These are phyloP conservation scores for Dascyllus trimaculatus DNA, from an alignment of 2,113 vertebrate genomes.

Conservation along the genomic window DNA sequence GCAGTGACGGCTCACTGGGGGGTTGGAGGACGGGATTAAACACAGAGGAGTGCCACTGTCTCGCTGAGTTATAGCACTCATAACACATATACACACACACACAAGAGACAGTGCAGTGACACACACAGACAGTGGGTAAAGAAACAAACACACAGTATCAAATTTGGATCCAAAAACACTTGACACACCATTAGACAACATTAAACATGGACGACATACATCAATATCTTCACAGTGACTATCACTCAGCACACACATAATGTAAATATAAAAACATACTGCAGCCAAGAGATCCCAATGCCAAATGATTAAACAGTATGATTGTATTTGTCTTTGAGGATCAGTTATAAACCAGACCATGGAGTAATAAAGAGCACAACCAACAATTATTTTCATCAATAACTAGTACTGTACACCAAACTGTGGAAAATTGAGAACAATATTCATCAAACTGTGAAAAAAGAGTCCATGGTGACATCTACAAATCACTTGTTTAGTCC, in stretches of 20 bases:
- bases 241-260: constrained; percentile 12
- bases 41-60: constrained; percentile 80
- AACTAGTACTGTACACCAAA: not conserved
- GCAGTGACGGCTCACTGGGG: constrained; percentile 85
- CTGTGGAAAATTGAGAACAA: no score
- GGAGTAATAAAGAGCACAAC: no score
- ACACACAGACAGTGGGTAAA: constrained; percentile 44
- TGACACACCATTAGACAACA: constrained; percentile 10
- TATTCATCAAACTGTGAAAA: not conserved
- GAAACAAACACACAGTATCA: constrained; percentile 33
- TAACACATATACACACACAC: constrained; percentile 79
- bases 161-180: constrained; percentile 32
- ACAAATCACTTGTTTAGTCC: not conserved
- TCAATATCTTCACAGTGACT: not conserved
- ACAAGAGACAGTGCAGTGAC: constrained; percentile 23
- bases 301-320: constrained; percentile 1
- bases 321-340: not conserved
- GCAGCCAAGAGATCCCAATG: constrained; percentile 3
- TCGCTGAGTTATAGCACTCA: constrained; percentile 86
- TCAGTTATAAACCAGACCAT: not conserved
- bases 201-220: constrained; percentile 34
- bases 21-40: constrained; percentile 83
- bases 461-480: not conserved
- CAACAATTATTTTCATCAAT: no score
- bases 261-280: constrained; percentile 6